Evolutionary conservation across 2,113 vertebrate species (phyloP), one percentile per base, ranked within the genome.

Genomic region (Natator depressus): DNA sequence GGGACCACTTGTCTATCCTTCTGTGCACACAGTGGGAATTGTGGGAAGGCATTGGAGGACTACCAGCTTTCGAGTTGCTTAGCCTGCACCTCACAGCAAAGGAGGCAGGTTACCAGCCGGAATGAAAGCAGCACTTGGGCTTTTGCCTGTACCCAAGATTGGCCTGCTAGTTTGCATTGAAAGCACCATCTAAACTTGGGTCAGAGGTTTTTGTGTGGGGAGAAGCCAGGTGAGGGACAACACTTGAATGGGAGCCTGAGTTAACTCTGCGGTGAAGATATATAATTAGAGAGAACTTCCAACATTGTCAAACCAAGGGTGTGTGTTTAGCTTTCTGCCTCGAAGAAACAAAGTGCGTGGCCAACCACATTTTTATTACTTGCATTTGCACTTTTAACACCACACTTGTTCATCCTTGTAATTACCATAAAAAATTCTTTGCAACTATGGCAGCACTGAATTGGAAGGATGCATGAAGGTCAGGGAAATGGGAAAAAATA

Each of bases 381-480:
- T 89, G 3, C 29, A 62, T 95, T 97, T 96, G 84, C n/a, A 86
- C 59, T 95, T 97, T 91, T 85, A 72, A n/a, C 29, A 5, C 87
- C 91, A 89, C 91, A 75, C 47, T 89, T 95, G 5, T 8, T 55
- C 25, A 76, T 93, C 72, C 88, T 96, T 72, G 8, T 85, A 95
- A 81, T 89, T 88, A 95, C 69, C 76, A 35, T n/a, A 4, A 8
- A 65, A 94, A 93, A 84, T 95, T 50, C 24, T 55, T 94, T 93
- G 72, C 89, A 62, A 50, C 94, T 96, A 93, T 95, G 31, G 84
- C 83, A 86, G 35, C 50, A 94, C 75, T 83, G 81, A 94, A 93
- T 85, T 97, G 80, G 93, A 96, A 84, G 53, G 94, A 81, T 96
- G 97, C 35, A 89, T 80, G 86, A 69, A 91, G 83, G 91, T 92